Base-by-base conservation (phyloP, 2,797 vertebrate species). In the Notolepis coatsorum region DNA sequence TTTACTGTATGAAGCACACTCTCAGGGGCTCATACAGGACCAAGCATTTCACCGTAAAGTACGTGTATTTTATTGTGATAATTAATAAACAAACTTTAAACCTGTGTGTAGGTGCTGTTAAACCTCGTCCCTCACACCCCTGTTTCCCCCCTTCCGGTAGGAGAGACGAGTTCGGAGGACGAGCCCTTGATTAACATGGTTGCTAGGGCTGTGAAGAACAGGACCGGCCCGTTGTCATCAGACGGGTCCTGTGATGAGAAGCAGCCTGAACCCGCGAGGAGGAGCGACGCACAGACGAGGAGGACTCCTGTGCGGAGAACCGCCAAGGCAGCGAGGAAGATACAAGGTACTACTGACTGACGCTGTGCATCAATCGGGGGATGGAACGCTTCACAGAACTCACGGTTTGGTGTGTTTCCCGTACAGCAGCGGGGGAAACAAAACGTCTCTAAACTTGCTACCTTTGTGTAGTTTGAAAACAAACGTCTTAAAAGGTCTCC, bases 241-340 rank as follows among this genome's bases (percentile, higher is more conserved):
- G 84, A 80, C 37, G 52, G 47, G 52, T 71, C 47, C 71, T 82
- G 75, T 0, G 72, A 80, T 0, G 69, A 74, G 17, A 74, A 63
- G 30, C 75, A 91, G 33, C 70, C 50, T 15, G 68, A 79, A 54
- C 38, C 71, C n/a, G 28, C 8, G 18, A 73, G 61, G 65, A 68
- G 49, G 62, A 70, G 12, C 17, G 18, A 10, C 31, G 31, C 51
- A 13, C 66, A 28, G 38, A 59, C 46, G 3, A 42, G 43, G 24
- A 55, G 5, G 53, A 23, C 7, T 2, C 25, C 53, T 17, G 24
- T 3, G 1, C 28, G 42, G 0, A 61, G 4, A 41, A 24, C 54
- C 15, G 42, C 47, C 2, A 28, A 25, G 0, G 15, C 68, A 10
- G 18, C 17, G 0, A 79, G 54, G 51, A 76, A 76, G 49, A 74